phyloP scores from a whole-genome alignment of 2,888 invertebrate species.

The Cryptocephalus moraei region DNA sequence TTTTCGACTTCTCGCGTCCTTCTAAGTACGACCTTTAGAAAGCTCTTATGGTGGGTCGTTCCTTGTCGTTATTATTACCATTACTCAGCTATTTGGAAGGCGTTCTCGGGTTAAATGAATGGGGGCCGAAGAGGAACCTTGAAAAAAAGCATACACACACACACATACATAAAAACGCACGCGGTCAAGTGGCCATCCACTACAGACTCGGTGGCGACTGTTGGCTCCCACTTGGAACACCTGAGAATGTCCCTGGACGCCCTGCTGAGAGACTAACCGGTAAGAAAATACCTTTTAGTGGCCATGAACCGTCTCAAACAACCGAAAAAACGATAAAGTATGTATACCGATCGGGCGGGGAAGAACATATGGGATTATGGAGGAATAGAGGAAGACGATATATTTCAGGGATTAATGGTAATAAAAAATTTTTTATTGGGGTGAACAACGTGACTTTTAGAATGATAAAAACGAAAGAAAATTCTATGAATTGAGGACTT shows the following conservation, averaged over 20 bases:
- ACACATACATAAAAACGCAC: too few relatives aligned
- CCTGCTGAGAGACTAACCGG: constrained; percentile 21
- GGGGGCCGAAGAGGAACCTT: constrained; percentile 7
- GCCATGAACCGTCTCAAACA: constrained; percentile 10
- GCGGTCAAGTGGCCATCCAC: constrained; percentile 15
- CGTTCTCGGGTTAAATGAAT: constrained; percentile 10
- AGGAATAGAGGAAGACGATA: constrained; percentile 6
- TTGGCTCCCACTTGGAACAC: constrained; percentile 20
- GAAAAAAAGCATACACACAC: constrained; percentile 8
- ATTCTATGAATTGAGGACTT: too few relatives aligned
- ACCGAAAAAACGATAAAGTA: constrained; percentile 4
- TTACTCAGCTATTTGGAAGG: constrained; percentile 2
- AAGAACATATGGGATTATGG: constrained; percentile 1
- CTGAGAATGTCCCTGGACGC: constrained; percentile 31
- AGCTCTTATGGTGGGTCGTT: too few relatives aligned
- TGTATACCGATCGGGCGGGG: neutral
- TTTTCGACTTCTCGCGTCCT: too few relatives aligned
- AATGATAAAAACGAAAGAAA: too few relatives aligned
- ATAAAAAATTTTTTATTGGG: too few relatives aligned
- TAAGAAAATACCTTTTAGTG: constrained; percentile 17
- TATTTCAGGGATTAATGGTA: constrained; percentile 2
- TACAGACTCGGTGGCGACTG: constrained; percentile 20
- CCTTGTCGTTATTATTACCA: too few relatives aligned
- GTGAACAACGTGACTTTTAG: too few relatives aligned
- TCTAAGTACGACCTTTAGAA: too few relatives aligned